Conservation (phyloP, 2,113 vertebrate species). For the Rhinichthys klamathensis region DNA sequence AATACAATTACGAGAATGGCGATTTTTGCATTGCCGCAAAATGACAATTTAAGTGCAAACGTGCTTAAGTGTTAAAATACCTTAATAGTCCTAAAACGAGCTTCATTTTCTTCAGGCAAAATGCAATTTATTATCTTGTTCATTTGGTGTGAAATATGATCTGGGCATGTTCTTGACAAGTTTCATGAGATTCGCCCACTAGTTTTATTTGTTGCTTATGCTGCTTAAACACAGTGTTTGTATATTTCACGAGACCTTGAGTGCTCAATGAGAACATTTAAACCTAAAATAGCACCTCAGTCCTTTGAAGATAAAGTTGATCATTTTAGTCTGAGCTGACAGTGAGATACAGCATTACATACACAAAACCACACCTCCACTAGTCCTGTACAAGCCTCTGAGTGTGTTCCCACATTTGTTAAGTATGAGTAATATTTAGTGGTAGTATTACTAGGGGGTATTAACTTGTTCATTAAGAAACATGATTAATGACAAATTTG, state of each 20-base stretch:
- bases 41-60: not conserved
- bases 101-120: not conserved
- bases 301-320: not conserved
- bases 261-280: conserved; percentile 44
- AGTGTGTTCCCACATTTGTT: conserved; percentile 5
- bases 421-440: not conserved
- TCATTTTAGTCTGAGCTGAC: conserved; percentile 2
- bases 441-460: not conserved
- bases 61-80: conserved; percentile 19
- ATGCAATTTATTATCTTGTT: not conserved
- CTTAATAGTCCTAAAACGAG: no score
- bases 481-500: conserved; percentile 22
- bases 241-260: conserved; percentile 64
- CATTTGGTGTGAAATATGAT: conserved; percentile 47
- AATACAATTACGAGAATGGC: not conserved
- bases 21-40: not conserved
- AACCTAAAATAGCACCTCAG: not conserved
- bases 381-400: not conserved
- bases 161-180: conserved; percentile 57
- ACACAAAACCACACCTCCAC: not conserved
- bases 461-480: not conserved
- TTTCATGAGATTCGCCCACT: conserved; percentile 61
- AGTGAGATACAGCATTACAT: conserved; percentile 2
- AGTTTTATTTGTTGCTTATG: conserved; percentile 65
- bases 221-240: conserved; percentile 69